Evolutionary conservation across 2,113 vertebrate genomes (phyloP).

Genomic region (Corapipo altera): DNA sequence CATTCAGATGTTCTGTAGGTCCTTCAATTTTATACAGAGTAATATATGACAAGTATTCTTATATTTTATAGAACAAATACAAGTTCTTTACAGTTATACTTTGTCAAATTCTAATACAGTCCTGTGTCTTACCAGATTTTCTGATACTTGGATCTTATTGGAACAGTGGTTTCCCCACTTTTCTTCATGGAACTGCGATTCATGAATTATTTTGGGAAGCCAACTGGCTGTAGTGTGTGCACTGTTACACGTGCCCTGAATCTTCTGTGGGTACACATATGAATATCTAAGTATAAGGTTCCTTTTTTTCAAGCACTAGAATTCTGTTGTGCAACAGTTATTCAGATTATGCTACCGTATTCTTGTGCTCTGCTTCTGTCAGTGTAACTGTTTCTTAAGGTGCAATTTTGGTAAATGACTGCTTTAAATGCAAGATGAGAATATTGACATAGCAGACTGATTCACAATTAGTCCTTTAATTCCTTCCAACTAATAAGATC

Average conservation of each 20-base stretch:
- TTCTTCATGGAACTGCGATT: not conserved
- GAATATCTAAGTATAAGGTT: too few relatives aligned
- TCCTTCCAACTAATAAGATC: not conserved
- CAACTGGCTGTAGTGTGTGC: fast-evolving
- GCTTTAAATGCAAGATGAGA: not conserved
- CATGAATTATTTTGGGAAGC: not conserved
- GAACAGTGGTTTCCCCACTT: not conserved
- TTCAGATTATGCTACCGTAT: not conserved
- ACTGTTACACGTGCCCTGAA: not conserved
- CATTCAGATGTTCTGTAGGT: not conserved
- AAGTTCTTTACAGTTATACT: too few relatives aligned
- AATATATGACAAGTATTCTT: not conserved
- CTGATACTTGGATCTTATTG: not conserved
- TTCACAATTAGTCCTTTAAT: not conserved
- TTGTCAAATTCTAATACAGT: not conserved
- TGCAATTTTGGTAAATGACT: not conserved
- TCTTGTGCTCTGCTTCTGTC: not conserved
- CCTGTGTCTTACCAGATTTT: not conserved
- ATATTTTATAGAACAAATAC: not conserved
- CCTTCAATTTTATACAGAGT: not conserved
- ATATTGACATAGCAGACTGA: not conserved
- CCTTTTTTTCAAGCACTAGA: not conserved
- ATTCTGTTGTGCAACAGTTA: not conserved
- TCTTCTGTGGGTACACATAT: not conserved
- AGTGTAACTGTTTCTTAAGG: not conserved